Evolutionary conservation across 2,797 vertebrate species (phyloP).

Genomic region (Dryobates pubescens): DNA sequence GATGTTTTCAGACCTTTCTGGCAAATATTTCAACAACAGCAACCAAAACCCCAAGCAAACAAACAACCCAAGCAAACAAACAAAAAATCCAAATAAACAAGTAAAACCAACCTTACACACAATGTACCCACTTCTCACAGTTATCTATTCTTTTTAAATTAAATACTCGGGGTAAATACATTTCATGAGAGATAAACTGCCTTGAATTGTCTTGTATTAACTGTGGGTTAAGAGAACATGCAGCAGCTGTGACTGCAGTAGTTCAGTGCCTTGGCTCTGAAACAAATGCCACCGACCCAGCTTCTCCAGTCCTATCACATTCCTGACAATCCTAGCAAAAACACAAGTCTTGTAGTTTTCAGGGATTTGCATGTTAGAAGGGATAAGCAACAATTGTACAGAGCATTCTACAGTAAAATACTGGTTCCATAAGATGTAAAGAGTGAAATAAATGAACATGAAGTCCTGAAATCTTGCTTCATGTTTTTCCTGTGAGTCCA

Average conservation of each 20-base stretch:
- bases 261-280: neutral
- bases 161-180: neutral
- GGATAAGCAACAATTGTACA: neutral
- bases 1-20: neutral
- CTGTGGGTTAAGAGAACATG: neutral
- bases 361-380: neutral
- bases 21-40: neutral
- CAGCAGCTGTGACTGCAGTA: neutral
- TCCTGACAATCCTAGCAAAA: neutral
- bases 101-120: neutral
- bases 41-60: too few relatives aligned
- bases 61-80: too few relatives aligned
- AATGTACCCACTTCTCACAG: neutral
- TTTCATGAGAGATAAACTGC: neutral
- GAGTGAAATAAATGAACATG: neutral
- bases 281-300: neutral
- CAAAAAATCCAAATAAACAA: neutral
- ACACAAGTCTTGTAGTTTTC: neutral
- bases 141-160: neutral
- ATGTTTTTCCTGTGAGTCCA: neutral
- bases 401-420: neutral
- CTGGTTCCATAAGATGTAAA: neutral
- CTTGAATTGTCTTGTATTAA: slow-evolving; percentile 1
- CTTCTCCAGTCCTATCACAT: neutral
- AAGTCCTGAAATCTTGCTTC: neutral